Base-by-base conservation (phyloP, 2,113 vertebrate species). In the Clupea harengus region DNA sequence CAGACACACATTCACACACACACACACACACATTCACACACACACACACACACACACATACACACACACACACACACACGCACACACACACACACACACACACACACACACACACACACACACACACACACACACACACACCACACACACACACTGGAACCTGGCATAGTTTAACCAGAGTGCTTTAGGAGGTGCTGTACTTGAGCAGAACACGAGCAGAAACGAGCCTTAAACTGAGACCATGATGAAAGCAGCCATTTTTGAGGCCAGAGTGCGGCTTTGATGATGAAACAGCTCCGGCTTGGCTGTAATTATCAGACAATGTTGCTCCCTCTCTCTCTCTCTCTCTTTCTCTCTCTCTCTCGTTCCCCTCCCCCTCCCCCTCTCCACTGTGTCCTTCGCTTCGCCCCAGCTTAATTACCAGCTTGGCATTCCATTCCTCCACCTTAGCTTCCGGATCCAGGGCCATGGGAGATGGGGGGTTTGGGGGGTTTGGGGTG, bases 281-380 rank as follows among this genome's bases (percentile, higher is more conserved):
- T 94, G 93, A 94, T 95, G 94, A 95, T 94, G 93, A 94, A 95
- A 94, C 90, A 91, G 90, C 88, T 88, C 89, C 88, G 82, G 90
- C 89, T 85, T 89, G 90, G 84, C 89, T 89, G 93, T 94, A 94
- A 94, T 94, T 94, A 94, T 93, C 87, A 87, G 88, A 91, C 90
- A 91, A 89, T 92, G 93, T 94, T 91, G 90, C 90, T 92, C 91
- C 93, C 90, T 88, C 87, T 91, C 91, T 91, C 92, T 90, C 91
- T 93, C 89, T 81, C 91, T 88, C 87, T 90, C 90, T 92, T 92
- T 90, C 92, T 92, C 90, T 81, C 90, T 93, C 92, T 94, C 91
- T 88, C 86, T 90, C 91, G 91, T 92, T 90, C 92, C 92, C 46
- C 92, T 93, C 91, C 89, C 89, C 92, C 92, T 93, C 91, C 88